phyloP scores from a whole-genome alignment of 2,888 invertebrate genomes.

The Oscheius sp. region DNA sequence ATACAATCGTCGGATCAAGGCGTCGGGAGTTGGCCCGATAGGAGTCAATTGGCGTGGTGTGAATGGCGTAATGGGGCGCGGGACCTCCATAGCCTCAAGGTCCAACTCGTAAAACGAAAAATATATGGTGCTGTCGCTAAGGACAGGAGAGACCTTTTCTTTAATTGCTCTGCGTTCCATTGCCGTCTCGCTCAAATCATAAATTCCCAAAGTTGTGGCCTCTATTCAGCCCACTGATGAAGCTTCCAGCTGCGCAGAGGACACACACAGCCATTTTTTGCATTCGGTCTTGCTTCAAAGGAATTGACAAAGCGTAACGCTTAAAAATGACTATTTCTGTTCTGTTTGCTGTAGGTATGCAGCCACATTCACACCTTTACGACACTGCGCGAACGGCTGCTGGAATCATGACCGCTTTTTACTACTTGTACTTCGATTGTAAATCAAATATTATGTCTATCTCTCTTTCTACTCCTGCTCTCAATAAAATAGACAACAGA shows the following conservation, averaged over 20 bases:
- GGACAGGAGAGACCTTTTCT: constrained; percentile 14
- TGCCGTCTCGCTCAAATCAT: constrained; percentile 1
- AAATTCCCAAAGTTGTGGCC: constrained; percentile 10
- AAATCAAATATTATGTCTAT: not conserved
- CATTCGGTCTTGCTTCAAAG: not conserved
- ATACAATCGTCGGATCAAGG: constrained; percentile 26
- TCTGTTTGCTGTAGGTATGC: constrained; percentile 26
- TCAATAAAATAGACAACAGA: not conserved
- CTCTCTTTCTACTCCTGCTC: not conserved
- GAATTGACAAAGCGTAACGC: constrained; percentile 1
- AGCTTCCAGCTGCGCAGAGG: not conserved
- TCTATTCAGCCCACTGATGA: not conserved
- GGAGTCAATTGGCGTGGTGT: constrained; percentile 30
- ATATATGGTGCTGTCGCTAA: constrained; percentile 28
- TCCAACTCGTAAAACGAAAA: constrained; percentile 28
- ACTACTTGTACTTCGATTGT: constrained; percentile 16
- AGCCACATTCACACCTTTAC: constrained; percentile 29
- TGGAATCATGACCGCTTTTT: constrained; percentile 13
- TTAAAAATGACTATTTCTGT: not conserved
- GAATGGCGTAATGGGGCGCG: constrained; percentile 31
- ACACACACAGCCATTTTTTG: not conserved
- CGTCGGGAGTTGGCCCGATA: constrained; percentile 29
- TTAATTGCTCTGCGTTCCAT: constrained; percentile 21
- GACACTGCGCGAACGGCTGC: constrained; percentile 12
- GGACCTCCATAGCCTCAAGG: constrained; percentile 25